Conservation (phyloP, 1,140 invertebrate genomes). For the Drosophila tropicalis region DNA sequence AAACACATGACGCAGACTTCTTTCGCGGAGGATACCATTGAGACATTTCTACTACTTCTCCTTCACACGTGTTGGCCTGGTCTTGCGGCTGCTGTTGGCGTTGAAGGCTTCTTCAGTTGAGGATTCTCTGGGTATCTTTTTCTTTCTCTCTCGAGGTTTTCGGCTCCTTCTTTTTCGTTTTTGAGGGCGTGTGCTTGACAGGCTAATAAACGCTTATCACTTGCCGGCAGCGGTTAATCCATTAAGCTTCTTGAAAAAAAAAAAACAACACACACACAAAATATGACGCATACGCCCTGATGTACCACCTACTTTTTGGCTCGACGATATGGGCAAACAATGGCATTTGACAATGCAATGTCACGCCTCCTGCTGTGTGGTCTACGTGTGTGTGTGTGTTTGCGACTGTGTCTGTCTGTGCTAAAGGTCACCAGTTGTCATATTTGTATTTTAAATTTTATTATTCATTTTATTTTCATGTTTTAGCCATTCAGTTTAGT, state of each 20-base stretch:
- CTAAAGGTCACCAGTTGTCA: constrained; percentile 37
- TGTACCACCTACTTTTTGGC: constrained; percentile 11
- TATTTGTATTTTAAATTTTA: constrained; percentile 10
- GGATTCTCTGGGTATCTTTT: constrained; percentile 8
- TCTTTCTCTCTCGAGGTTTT: neutral
- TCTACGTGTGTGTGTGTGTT: neutral
- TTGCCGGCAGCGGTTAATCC: constrained; percentile 73
- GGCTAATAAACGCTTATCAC: constrained; percentile 80
- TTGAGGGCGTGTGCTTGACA: constrained; percentile 72
- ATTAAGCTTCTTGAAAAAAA: constrained; percentile 59
- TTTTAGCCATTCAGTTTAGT: constrained; percentile 22
- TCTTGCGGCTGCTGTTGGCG: neutral
- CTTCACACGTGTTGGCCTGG: constrained; percentile 1
- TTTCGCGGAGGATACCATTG: neutral
- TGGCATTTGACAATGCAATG: constrained; percentile 73
- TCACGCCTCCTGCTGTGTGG: constrained; percentile 61
- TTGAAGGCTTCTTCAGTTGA: constrained; percentile 1
- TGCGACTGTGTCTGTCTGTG: neutral
- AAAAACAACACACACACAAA: constrained; percentile 12
- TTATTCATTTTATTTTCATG: constrained; percentile 8
- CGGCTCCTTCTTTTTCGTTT: neutral
- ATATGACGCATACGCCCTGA: constrained; percentile 68
- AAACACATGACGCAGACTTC: constrained; percentile 24
- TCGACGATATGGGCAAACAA: constrained; percentile 27
- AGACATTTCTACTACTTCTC: constrained; percentile 1